Evolutionary conservation across 2,113 vertebrate genomes (phyloP).

Genomic region (Tragelaphus imberbis): DNA sequence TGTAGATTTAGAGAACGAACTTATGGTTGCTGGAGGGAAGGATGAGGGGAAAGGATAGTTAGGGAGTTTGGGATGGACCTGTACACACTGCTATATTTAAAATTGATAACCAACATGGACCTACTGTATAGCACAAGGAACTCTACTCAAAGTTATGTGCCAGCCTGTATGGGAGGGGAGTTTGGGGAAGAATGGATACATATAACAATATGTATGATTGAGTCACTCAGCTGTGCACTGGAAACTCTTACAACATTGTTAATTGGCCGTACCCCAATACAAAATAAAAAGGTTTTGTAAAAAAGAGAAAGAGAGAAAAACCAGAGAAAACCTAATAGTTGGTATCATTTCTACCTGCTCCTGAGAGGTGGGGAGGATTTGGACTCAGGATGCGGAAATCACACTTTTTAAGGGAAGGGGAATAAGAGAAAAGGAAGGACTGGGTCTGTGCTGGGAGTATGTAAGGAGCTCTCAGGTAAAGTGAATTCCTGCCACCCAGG

Average conservation of each 20-base stretch:
- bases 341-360: background rate
- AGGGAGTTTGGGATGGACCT: background rate
- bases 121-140: background rate
- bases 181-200: background rate
- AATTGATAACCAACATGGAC: fast-evolving
- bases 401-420: background rate
- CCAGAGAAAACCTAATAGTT: fast-evolving
- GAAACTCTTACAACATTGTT: background rate
- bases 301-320: background rate
- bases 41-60: background rate
- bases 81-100: background rate
- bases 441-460: fast-evolving
- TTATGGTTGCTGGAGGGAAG: background rate
- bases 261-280: background rate
- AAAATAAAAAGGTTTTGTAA: background rate
- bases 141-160: background rate
- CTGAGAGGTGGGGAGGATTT: background rate
- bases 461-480: background rate
- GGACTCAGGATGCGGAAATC: background rate
- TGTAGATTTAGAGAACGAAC: fast-evolving
- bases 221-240: fast-evolving
- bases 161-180: background rate
- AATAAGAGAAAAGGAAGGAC: background rate
- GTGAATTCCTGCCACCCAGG: background rate
- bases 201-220: background rate